Percentiles rank a stretch among this genome's conserved stretches.
Evolutionary conservation across 2,888 invertebrate species (phyloP).

Genomic region (Tyria jacobaeae): DNA sequence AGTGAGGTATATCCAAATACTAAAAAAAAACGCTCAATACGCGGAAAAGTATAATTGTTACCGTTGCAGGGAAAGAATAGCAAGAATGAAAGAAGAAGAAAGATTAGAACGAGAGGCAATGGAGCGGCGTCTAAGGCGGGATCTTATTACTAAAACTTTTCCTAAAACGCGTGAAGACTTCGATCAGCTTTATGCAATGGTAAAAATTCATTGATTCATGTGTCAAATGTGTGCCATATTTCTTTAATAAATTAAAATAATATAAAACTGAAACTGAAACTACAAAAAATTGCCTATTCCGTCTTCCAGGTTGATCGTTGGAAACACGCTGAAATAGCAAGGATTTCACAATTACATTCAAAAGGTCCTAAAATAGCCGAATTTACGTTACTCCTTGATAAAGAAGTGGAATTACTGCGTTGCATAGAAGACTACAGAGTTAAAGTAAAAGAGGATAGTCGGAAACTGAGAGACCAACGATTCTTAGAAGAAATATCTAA

Average conservation of each 20-base stretch:
- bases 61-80: slow-evolving; percentile 72
- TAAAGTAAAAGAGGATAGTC: slow-evolving; percentile 86
- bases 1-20: too few species aligned
- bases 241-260: too few species aligned
- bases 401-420: slow-evolving; percentile 90
- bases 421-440: slow-evolving; percentile 90
- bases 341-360: slow-evolving; percentile 88
- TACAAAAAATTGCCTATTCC: too few species aligned
- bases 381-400: slow-evolving; percentile 89
- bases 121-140: slow-evolving; percentile 83
- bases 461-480: slow-evolving; percentile 86
- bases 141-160: slow-evolving; percentile 89
- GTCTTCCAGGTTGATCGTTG: slow-evolving; percentile 88
- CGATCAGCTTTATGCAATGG: slow-evolving; percentile 90
- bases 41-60: too few species aligned
- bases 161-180: slow-evolving; percentile 91
- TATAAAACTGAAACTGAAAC: too few species aligned
- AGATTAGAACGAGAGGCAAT: slow-evolving; percentile 83
- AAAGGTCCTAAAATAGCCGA: slow-evolving; percentile 90
- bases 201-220: slow-evolving; percentile 44
- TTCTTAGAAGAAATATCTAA: slow-evolving; percentile 90
- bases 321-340: slow-evolving; percentile 88
- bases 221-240: not conserved
- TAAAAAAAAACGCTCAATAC: too few species aligned
- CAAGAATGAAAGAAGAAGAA: slow-evolving; percentile 83